Evolutionary conservation across 2,888 invertebrate species (phyloP).

Genomic region (Panorpa germanica): DNA sequence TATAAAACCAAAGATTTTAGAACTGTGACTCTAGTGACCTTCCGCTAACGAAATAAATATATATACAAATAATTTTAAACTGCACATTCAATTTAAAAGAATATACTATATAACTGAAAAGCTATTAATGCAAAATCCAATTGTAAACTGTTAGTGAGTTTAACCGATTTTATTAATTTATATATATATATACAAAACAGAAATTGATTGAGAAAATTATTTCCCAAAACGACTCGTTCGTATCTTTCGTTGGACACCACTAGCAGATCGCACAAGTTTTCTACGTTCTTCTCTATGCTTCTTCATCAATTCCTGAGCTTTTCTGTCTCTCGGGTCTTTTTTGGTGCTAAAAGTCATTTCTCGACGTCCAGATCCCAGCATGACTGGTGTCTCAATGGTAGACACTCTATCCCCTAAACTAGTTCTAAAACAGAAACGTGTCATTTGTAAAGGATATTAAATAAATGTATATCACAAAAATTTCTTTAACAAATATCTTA

Average conservation of each 20-base stretch:
- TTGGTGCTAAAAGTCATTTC: conserved; percentile 61
- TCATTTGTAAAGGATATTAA: conserved; percentile 3
- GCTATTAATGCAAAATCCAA: too few species aligned
- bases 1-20: too few species aligned
- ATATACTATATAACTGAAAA: too few species aligned
- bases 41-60: too few species aligned
- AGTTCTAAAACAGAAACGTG: conserved; percentile 27
- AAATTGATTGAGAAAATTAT: too few species aligned
- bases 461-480: conserved; percentile 4
- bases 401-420: conserved; percentile 55
- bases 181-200: too few species aligned
- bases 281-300: conserved; percentile 52
- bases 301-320: conserved; percentile 35
- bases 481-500: conserved; percentile 13
- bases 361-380: conserved; percentile 46
- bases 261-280: conserved; percentile 36
- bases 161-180: too few species aligned
- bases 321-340: conserved; percentile 31
- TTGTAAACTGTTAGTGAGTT: too few species aligned
- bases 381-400: conserved; percentile 27
- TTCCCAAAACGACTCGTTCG: too few species aligned
- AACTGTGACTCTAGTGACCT: too few species aligned
- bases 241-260: conserved; percentile 24
- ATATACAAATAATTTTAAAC: too few species aligned
- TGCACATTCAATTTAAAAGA: too few species aligned